These are phyloP conservation scores for Pseudococcus viburni DNA, from an alignment of 2,888 invertebrate species.

Conservation along the genomic window DNA sequence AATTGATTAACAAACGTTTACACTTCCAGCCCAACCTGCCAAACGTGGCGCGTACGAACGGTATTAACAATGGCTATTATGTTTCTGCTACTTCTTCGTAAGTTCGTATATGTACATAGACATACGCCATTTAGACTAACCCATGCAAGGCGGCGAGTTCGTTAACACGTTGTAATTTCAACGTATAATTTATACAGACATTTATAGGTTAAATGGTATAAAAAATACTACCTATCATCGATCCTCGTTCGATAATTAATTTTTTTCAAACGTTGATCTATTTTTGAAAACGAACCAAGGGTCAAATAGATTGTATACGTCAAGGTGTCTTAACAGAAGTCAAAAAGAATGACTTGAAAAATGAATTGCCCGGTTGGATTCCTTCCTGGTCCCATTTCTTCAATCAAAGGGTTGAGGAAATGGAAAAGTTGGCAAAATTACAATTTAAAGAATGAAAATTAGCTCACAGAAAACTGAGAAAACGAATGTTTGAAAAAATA, in stretches of 20 bases:
- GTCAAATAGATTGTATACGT: neutral
- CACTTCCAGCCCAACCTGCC: neutral
- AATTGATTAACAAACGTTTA: slow-evolving; percentile 65
- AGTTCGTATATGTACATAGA: neutral
- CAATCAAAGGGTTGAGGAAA: no score
- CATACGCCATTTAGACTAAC: neutral
- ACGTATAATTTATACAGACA: slow-evolving; percentile 22
- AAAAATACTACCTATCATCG: neutral
- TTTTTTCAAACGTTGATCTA: neutral
- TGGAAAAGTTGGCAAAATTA: no score
- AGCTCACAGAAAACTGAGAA: no score
- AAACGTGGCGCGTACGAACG: slow-evolving; percentile 11
- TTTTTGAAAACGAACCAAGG: neutral
- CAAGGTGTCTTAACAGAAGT: neutral
- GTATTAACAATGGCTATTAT: slow-evolving; percentile 51
- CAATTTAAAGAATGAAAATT: no score
- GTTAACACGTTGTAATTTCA: slow-evolving; percentile 26
- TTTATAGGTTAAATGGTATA: slow-evolving; percentile 10
- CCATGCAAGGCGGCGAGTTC: neutral
- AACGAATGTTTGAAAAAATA: no score
- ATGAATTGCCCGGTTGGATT: neutral
- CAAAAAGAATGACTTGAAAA: neutral
- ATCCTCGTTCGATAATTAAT: neutral
- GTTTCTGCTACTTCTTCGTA: slow-evolving; percentile 17
- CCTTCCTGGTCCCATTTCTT: no score